Evolutionary conservation across 1,140 invertebrate genomes (phyloP), one percentile per base, ranked within the genome.

Genomic region (Cephus cinctus): DNA sequence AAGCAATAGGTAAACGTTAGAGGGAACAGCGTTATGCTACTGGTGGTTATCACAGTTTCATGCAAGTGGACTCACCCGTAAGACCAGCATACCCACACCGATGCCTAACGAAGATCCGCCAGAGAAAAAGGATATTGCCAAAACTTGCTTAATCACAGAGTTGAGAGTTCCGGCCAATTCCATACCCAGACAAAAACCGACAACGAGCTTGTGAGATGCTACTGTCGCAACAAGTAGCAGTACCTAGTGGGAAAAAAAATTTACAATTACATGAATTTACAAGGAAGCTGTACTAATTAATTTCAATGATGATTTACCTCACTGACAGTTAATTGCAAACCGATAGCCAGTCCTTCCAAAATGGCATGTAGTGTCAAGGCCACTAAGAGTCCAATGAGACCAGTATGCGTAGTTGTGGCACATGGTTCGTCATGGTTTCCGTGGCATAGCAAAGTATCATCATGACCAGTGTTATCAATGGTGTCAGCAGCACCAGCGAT

Each of bases 301-400:
- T 30, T 30, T 30, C 8, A 30, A 8, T 30, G 9, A 9, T 54
- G 14, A 58, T 36, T 76, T 69, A 90, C 86, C 75, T 86, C 78
- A 1, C 79, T 59, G 23, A 78, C 54, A 5, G 71, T 74, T 48
- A 83, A 81, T 59, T 87, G 84, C 21, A 94, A 71, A 1, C 91
- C 91, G 59, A 94, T 88, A 1, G 90, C 89, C 21, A 94, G 66
- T 27, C 91, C 90, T 74, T 94, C 91, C 18, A 94, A 78, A 2
- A 89, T 65, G 11, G 88, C 85, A 60, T 91, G 90, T 27, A 91
- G 72, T 3, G 88, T 86, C 5, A 93, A 70, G 0, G 90, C 90
- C 5, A 86, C 63, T 22, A 90, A 63, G 14, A 88, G 67, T 1
- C 85, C 85, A 8, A 84, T 53, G 1, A 79, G 75, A 2, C 81